These are phyloP conservation scores for Melopsittacus undulatus DNA, from an alignment of 2,797 vertebrate species.

Conservation along the genomic window DNA sequence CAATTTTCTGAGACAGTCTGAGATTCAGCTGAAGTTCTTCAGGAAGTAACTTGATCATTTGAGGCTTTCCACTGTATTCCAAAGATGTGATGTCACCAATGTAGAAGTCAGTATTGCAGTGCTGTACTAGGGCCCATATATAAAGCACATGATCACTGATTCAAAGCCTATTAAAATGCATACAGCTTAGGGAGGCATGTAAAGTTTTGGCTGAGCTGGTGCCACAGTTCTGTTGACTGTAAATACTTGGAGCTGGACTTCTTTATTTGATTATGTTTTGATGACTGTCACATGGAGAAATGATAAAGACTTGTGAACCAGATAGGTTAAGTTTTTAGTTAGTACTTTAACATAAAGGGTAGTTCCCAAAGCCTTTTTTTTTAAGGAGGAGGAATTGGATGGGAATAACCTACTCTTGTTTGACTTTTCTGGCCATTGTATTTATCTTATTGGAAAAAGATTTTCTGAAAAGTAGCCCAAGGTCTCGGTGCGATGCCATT, in stretches of 20 bases:
- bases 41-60: too few relatives aligned
- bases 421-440: background rate
- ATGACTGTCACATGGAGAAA: background rate
- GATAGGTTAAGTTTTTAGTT: background rate
- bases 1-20: too few relatives aligned
- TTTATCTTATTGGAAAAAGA: background rate
- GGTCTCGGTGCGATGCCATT: background rate
- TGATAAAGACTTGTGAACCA: background rate
- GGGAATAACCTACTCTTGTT: background rate
- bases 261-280: background rate
- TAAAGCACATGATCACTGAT: too few relatives aligned
- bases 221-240: background rate
- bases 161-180: background rate
- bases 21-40: too few relatives aligned
- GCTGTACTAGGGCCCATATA: too few relatives aligned
- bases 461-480: background rate
- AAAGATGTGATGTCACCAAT: too few relatives aligned
- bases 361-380: background rate
- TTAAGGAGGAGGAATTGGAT: background rate
- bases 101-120: too few relatives aligned
- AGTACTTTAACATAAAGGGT: background rate
- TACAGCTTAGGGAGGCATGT: background rate
- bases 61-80: too few relatives aligned
- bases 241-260: background rate
- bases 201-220: background rate